Evolutionary conservation across 2,797 vertebrate species (phyloP), one percentile per base, ranked within the genome.

Genomic region (Geotrypetes seraphini): DNA sequence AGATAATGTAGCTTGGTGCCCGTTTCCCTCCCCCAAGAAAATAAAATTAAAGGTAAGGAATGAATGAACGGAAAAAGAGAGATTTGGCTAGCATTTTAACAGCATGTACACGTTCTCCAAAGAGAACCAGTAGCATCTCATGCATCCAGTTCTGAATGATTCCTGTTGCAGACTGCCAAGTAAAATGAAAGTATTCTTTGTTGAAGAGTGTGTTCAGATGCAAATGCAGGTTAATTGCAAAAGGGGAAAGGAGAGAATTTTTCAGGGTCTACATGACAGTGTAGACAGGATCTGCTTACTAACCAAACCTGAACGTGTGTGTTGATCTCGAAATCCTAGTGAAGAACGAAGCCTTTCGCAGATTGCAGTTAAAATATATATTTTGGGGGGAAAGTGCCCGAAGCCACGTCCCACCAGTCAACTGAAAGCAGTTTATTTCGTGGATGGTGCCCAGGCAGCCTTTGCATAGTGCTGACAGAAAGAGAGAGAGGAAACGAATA

Each of bases 1-100:
- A 71, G 47, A 46, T 32, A 37, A 0, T 20, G 17, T 19, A 47
- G 47, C 47, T 4, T 35, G 39, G n/a, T 50, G 21, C 14, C 18
- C 21, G 15, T 19, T 51, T 22, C 43, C 22, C n/a, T 19, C 31
- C 25, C n/a, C n/a, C n/a, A n/a, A n/a, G 48, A 16, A 35, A 38
- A 48, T 38, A 50, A 52, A 60, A 6, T 2, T 51, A 44, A 54
- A 73, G 53, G 59, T 73, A 66, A 67, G 60, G 21, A 34, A 15
- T 19, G 21, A 9, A 5, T 16, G 34, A 15, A n/a, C 27, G 16
- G 26, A 39, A 56, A 25, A 22, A 7, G 1, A 4, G 25, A 13
- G 7, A 12, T 44, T 48, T 45, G n/a, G 21, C 4, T 30, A 7
- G 23, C 12, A 8, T 7, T 6, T 2, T 3, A 0, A 8, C 22